Conservation (phyloP, 2,888 invertebrate genomes). For the Diarsia dahlii region DNA sequence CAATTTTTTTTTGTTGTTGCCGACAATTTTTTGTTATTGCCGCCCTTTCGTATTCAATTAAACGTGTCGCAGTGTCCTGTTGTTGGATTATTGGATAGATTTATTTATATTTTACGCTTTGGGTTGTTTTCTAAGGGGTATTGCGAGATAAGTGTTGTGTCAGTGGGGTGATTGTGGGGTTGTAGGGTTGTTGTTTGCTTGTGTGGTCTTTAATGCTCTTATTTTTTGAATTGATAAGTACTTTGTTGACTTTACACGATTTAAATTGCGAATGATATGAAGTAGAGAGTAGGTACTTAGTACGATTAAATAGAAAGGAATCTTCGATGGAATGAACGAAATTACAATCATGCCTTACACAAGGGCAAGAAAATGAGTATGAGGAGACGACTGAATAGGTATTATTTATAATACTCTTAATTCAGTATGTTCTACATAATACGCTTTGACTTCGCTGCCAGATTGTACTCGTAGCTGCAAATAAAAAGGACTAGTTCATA, state of each 20-base stretch:
- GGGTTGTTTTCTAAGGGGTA: slow-evolving; percentile 3
- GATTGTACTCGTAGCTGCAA: not conserved
- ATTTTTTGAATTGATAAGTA: slow-evolving; percentile 7
- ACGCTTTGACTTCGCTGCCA: slow-evolving; percentile 27
- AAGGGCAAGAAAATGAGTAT: too few species aligned
- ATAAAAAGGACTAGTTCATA: slow-evolving; percentile 10
- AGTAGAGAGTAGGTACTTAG: too few species aligned
- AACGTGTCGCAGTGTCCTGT: slow-evolving; percentile 44
- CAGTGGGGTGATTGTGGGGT: not conserved
- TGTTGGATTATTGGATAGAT: slow-evolving; percentile 61
- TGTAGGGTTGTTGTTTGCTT: not conserved
- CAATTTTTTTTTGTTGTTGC: slow-evolving; percentile 52
- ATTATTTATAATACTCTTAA: too few species aligned
- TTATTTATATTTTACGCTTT: slow-evolving; percentile 60
- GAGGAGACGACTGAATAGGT: too few species aligned
- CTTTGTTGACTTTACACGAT: not conserved
- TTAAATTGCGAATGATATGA: not conserved
- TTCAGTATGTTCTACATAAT: not conserved
- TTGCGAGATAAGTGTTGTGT: slow-evolving; percentile 29
- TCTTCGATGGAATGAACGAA: not conserved
- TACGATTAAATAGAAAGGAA: not conserved
- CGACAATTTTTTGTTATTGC: slow-evolving; percentile 46
- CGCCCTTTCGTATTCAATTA: slow-evolving; percentile 63
- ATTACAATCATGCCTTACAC: too few species aligned
- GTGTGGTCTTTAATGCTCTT: not conserved